Evolutionary conservation across 2,797 vertebrate genomes (phyloP).

Genomic region (Xenentodon cancila): DNA sequence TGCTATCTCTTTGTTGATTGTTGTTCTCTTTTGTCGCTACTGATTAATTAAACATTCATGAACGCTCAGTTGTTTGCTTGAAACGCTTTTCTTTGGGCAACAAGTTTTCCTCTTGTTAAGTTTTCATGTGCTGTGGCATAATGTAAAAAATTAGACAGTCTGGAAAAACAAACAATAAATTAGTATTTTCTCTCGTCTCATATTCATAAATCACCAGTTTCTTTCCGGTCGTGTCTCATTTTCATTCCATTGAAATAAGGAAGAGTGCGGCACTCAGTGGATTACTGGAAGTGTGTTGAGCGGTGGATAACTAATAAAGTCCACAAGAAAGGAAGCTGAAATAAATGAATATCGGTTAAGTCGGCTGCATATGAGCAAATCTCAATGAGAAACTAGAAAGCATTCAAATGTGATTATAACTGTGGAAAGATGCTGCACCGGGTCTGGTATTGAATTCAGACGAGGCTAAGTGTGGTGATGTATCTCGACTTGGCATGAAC

Average conservation of each 20-base stretch:
- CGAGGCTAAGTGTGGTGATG: constrained; percentile 35
- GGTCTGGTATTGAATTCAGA: constrained; percentile 14
- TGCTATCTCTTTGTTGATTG: constrained; percentile 80
- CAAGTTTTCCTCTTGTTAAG: constrained; percentile 77
- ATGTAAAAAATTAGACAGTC: constrained; percentile 61
- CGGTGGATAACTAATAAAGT: constrained; percentile 58
- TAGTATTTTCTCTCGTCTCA: constrained; percentile 58
- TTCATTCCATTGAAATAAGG: constrained; percentile 53
- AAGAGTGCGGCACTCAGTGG: constrained; percentile 48
- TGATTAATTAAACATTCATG: constrained; percentile 87
- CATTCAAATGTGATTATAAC: constrained; percentile 57
- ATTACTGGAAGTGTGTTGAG: constrained; percentile 51
- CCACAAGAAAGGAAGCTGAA: constrained; percentile 35
- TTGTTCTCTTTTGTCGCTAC: constrained; percentile 83
- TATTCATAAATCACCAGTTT: constrained; percentile 64
- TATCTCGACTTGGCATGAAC: constrained; percentile 25
- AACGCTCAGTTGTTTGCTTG: constrained; percentile 77
- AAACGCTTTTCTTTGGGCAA: constrained; percentile 69
- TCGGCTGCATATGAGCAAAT: constrained; percentile 40
- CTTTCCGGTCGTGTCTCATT: constrained; percentile 53
- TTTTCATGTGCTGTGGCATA: constrained; percentile 74
- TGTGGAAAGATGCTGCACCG: constrained; percentile 24
- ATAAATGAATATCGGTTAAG: constrained; percentile 40
- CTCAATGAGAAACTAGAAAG: constrained; percentile 29
- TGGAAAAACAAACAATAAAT: constrained; percentile 72